These are phyloP conservation scores for Erannis defoliaria DNA, from an alignment of 2,888 invertebrate species.

Conservation along the genomic window DNA sequence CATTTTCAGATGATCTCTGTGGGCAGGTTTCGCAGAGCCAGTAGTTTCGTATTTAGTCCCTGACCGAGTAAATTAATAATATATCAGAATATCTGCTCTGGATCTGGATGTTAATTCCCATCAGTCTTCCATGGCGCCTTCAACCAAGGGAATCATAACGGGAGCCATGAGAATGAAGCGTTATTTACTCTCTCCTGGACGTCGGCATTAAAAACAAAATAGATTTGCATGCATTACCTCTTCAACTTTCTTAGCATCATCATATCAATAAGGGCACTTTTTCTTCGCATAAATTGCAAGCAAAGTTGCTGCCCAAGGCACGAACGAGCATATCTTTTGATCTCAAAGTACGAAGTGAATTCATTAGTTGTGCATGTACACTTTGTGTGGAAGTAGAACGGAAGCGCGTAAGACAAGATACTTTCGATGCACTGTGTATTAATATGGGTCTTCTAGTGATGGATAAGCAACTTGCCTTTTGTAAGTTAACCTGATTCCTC, in stretches of 20 bases:
- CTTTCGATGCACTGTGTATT: slow-evolving; percentile 53
- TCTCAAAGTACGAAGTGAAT: slow-evolving; percentile 73
- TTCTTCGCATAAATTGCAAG: slow-evolving; percentile 29
- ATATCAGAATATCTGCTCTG: neutral
- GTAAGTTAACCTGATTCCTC: neutral
- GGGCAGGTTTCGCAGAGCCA: too few species aligned
- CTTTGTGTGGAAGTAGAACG: slow-evolving; percentile 82
- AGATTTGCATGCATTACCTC: neutral
- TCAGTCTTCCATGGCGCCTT: too few species aligned
- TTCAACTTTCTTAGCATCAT: slow-evolving; percentile 9
- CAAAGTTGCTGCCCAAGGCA: slow-evolving; percentile 48
- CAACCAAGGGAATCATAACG: too few species aligned
- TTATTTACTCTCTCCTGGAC: neutral
- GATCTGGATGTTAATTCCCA: too few species aligned
- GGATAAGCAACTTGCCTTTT: neutral
- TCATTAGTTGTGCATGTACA: slow-evolving; percentile 66
- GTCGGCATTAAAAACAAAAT: neutral
- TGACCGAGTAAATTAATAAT: too few species aligned
- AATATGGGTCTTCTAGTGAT: slow-evolving; percentile 25
- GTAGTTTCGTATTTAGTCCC: too few species aligned
- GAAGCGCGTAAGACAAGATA: slow-evolving; percentile 72
- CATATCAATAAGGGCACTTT: slow-evolving; percentile 31
- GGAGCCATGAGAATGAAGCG: too few species aligned
- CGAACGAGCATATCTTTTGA: slow-evolving; percentile 79
- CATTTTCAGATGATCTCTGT: too few species aligned